Evolutionary conservation across 2,888 invertebrate genomes (phyloP), one percentile per base, ranked within the genome.

Genomic region (Perizoma affinitatum): DNA sequence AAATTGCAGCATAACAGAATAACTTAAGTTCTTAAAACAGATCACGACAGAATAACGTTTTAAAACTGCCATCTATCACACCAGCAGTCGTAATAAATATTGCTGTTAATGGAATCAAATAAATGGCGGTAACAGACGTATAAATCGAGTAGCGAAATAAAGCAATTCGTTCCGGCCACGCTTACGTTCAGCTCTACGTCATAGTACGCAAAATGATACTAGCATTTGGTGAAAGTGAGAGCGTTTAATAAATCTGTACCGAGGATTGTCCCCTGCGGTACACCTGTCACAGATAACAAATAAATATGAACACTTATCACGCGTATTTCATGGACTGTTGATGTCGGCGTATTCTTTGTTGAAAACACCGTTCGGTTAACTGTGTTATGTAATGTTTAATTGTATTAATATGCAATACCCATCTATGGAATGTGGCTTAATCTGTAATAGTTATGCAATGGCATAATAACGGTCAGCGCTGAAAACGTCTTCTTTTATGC

Each of bases 201-300:
- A 72, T 72, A 68, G 71, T 71, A 69, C 68, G 67, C 66, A 61
- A 68, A 64, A 70, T 73, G 74, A 74, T 72, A 66, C 63, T 53
- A 22, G 70, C 70, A 76, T 77, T 76, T 69, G 78, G 88, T 84
- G 88, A 90, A 89, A 90, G 90, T 87, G 83, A 84, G 75, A 86
- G 82, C 81, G 81, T 82, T 79, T 82, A 82, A 84, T 76, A 78
- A 84, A 79, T 72, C 68, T 68, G 74, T 74, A 65, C 72, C 70
- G 70, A 76, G 70, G 66, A 60, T 53, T 84, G 87, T 88, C 86
- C 87, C 77, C 78, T 74, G 79, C 54, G 70, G 79, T 71, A 75
- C 83, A 87, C 83, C 83, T 82, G 83, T 75, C 74, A 65, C 68
- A 64, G 54, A 52, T 55, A 34, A 48, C 35, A 41, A 22, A 53